Evolutionary conservation across 2,888 invertebrate species (phyloP).

Genomic region (Eupithecia subumbrata): DNA sequence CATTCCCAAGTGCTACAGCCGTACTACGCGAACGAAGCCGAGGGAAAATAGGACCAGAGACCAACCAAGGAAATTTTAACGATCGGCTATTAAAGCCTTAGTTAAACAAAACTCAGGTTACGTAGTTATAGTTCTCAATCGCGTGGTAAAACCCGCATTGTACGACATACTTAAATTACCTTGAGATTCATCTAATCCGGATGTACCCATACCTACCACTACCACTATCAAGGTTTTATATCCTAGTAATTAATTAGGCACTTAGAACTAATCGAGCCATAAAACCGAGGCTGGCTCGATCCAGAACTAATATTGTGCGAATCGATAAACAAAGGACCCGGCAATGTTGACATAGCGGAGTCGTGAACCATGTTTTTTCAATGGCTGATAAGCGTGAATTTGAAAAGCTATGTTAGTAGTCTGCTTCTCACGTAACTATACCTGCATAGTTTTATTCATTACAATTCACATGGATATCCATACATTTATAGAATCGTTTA

Average conservation of each 20-base stretch:
- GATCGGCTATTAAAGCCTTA: background rate
- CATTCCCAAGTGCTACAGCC: background rate
- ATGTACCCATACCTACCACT: background rate
- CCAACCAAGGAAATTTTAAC: background rate
- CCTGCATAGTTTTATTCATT: background rate
- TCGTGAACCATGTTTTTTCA: conserved; percentile 3
- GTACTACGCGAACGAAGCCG: background rate
- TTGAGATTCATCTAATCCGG: background rate
- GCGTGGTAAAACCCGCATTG: background rate
- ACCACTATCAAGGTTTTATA: conserved; percentile 6
- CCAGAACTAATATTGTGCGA: conserved; percentile 5
- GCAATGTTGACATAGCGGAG: conserved; percentile 5
- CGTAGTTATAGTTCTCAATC: background rate
- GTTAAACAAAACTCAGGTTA: background rate
- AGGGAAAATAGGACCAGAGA: background rate
- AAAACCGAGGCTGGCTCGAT: background rate
- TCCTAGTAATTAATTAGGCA: conserved; percentile 3
- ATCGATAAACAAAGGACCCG: background rate
- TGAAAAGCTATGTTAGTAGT: background rate
- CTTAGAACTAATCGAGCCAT: conserved; percentile 1
- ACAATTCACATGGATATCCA: background rate
- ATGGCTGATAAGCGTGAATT: conserved; percentile 13
- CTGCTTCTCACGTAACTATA: background rate
- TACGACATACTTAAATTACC: background rate
- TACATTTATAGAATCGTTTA: too few relatives aligned